phyloP scores from a whole-genome alignment of 1,140 invertebrate species.

The Drosophila seguyi region DNA sequence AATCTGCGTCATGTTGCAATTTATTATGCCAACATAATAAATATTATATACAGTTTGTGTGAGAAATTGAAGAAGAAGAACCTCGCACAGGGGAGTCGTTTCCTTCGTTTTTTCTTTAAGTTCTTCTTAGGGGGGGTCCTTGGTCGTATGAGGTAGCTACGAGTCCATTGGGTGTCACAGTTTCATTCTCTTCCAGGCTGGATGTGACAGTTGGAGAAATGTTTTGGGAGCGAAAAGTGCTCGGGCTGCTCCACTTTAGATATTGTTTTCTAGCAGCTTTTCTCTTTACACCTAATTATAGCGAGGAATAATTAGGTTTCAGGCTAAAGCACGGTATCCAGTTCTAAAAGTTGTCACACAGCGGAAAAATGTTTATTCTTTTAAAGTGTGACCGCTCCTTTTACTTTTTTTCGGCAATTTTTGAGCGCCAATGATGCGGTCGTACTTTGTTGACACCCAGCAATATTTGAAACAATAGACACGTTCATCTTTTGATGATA shows the following conservation, averaged over 20 bases:
- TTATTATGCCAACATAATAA: constrained; percentile 84
- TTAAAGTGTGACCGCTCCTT: too few relatives aligned
- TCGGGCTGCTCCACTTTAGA: neutral
- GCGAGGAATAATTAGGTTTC: constrained; percentile 40
- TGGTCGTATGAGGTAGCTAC: constrained; percentile 26
- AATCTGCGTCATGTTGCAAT: constrained; percentile 83
- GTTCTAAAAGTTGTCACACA: too few relatives aligned
- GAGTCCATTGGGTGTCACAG: constrained; percentile 44
- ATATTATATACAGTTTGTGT: constrained; percentile 81
- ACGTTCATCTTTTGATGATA: too few relatives aligned
- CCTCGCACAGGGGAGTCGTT: constrained; percentile 26
- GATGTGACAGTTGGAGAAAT: constrained; percentile 70
- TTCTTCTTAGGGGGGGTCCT: neutral
- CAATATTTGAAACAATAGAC: too few relatives aligned
- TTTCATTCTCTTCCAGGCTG: constrained; percentile 17
- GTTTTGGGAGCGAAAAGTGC: constrained; percentile 4
- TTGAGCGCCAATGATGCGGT: too few relatives aligned
- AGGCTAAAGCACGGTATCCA: too few relatives aligned
- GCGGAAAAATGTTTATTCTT: too few relatives aligned
- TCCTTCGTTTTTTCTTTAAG: constrained; percentile 4
- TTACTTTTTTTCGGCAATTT: too few relatives aligned
- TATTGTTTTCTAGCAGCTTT: constrained; percentile 13
- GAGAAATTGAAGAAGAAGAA: constrained; percentile 58
- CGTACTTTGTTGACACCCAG: too few relatives aligned
- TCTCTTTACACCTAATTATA: constrained; percentile 50